Conservation (phyloP, 2,113 vertebrate species). For the Neoarius graeffei region DNA sequence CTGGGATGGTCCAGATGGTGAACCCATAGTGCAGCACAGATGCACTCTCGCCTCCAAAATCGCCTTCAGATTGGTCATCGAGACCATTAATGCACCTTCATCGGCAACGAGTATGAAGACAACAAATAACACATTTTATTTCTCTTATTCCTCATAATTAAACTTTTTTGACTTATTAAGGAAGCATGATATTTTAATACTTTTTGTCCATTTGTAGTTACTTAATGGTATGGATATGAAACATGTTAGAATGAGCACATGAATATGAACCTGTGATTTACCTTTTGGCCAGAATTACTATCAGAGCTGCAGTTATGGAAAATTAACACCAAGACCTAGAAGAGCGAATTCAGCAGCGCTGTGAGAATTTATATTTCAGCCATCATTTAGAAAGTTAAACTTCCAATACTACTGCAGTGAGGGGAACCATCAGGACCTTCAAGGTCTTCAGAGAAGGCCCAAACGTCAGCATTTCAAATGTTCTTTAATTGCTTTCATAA, state of each 20-base stretch:
- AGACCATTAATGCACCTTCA: constrained; percentile 91
- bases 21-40: constrained; percentile 94
- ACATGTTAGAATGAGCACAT: not conserved
- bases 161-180: not conserved
- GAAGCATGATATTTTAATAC: not conserved
- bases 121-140: not conserved
- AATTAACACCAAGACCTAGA: not conserved
- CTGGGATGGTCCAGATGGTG: constrained; percentile 95
- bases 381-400: not conserved
- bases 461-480: no score
- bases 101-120: constrained; percentile 95
- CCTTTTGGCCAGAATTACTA: not conserved
- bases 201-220: not conserved
- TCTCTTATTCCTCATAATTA: no score
- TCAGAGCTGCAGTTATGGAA: not conserved
- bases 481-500: no score
- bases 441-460: no score
- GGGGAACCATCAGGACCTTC: no score
- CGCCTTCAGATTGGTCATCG: constrained; percentile 89
- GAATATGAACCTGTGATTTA: not conserved
- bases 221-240: not conserved
- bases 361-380: not conserved
- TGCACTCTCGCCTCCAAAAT: constrained; percentile 98
- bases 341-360: not conserved
- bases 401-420: not conserved